phyloP scores from a whole-genome alignment of 2,113 vertebrate species.

The Crotophaga sulcirostris region DNA sequence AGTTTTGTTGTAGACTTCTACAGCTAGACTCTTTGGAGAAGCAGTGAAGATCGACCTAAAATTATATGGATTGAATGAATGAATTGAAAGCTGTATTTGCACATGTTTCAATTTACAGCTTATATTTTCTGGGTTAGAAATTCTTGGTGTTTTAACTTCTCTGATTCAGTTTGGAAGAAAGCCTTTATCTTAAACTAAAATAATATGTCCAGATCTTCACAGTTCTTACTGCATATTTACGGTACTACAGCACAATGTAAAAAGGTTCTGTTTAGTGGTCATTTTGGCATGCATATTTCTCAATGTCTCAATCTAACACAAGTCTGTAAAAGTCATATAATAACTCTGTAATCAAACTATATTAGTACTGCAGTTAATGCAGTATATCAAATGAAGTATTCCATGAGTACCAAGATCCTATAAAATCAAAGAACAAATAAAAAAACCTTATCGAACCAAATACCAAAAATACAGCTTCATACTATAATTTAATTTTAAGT shows the following conservation, averaged over 20 bases:
- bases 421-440: neutral
- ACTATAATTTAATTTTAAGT: neutral
- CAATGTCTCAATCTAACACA: neutral
- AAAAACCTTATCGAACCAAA: neutral
- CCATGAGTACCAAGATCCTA: neutral
- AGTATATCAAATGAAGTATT: neutral
- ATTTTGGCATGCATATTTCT: neutral
- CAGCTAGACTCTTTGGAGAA: neutral
- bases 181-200: neutral
- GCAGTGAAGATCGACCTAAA: neutral
- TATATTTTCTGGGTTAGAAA: neutral
- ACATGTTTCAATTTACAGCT: neutral
- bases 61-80: neutral
- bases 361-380: neutral
- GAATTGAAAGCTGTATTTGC: neutral
- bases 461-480: neutral
- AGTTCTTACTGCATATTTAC: neutral
- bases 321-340: neutral
- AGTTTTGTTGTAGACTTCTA: neutral
- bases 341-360: neutral
- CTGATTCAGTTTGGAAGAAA: neutral
- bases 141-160: neutral
- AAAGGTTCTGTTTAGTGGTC: neutral
- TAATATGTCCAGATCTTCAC: neutral
- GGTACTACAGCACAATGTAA: neutral